Evolutionary conservation across 2,113 vertebrate species (phyloP).

Genomic region (Pollimyrus isidori): DNA sequence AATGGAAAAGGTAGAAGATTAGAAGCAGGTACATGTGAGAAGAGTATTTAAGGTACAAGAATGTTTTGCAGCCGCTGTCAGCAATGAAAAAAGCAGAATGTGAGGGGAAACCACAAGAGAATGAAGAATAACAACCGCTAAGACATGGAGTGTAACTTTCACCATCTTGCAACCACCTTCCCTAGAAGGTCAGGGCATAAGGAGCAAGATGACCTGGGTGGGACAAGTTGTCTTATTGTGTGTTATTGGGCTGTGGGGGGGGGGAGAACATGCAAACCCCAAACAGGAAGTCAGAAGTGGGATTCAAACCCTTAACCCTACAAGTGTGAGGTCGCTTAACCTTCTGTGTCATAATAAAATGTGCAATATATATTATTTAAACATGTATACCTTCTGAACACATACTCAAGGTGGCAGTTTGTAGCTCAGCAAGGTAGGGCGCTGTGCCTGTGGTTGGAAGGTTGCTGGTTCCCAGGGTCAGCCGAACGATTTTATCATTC

Average conservation of each 20-base stretch:
- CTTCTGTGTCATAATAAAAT: not conserved
- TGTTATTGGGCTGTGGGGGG: not conserved
- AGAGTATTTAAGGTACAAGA: not conserved
- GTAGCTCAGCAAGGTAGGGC: not conserved
- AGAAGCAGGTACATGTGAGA: not conserved
- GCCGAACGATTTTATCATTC: not conserved
- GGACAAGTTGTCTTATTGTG: not conserved
- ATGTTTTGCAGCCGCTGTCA: not conserved
- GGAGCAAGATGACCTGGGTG: not conserved
- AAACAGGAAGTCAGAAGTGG: not conserved
- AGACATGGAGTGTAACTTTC: not conserved
- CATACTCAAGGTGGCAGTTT: not conserved
- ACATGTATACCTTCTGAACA: not conserved
- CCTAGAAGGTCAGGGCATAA: not conserved
- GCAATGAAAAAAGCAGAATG: conserved; percentile 9
- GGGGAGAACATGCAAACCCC: not conserved
- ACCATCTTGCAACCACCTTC: not conserved
- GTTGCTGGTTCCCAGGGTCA: not conserved
- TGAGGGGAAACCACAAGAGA: not conserved
- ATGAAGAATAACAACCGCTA: not conserved
- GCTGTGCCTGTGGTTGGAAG: not conserved
- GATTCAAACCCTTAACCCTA: not conserved
- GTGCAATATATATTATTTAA: not conserved
- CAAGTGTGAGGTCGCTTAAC: not conserved
- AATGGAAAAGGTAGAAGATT: conserved; percentile 31